Base-by-base conservation (phyloP, 2,888 invertebrate genomes). In the Ichneumon xanthorius region DNA sequence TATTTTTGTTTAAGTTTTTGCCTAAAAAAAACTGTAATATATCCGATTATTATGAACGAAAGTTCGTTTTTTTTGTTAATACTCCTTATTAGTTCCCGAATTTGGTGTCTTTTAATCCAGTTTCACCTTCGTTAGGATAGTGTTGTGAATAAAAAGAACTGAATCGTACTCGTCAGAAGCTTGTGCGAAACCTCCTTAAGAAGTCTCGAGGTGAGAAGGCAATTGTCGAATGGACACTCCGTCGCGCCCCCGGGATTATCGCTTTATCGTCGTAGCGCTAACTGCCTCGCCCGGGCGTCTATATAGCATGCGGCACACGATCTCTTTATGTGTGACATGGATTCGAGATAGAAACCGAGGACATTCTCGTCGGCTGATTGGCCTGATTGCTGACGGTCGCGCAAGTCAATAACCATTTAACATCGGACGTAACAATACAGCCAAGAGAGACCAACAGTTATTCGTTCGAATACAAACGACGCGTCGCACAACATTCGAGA, bases 321-420 rank as follows among this genome's bases (percentile, higher is more conserved):
- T 72, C 76, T 71, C 45, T 67, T 81, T 58, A 81, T 67, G 77
- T 82, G 86, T 77, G 84, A 88, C 87, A 85, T 82, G 88, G 77
- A 88, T 87, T 77, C 80, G 65, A 84, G 83, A 87, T 84, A 82
- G 75, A 85, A 68, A 79, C 90, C 86, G 88, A 86, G 89, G 84
- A 87, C 89, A 91, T 89, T 91, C 93, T 92, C 91, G 92, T 87
- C 87, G 80, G 89, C 88, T 92, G 92, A 92, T 92, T 92, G 92
- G 90, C 90, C 91, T 92, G 90, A 93, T 93, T 93, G 90, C 87
- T 85, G 89, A 89, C 87, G 90, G 90, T 90, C 90, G 89, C 90
- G 89, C 89, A 85, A 92, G 92, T 93, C 93, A 93, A 93, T 91
- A 92, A 92, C 90, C 92, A 92, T 91, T 93, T 91, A 91, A 92